Evolutionary conservation across 2,888 invertebrate species (phyloP), one percentile per base, ranked within the genome.

Genomic region (Tuberolachnus salignus): DNA sequence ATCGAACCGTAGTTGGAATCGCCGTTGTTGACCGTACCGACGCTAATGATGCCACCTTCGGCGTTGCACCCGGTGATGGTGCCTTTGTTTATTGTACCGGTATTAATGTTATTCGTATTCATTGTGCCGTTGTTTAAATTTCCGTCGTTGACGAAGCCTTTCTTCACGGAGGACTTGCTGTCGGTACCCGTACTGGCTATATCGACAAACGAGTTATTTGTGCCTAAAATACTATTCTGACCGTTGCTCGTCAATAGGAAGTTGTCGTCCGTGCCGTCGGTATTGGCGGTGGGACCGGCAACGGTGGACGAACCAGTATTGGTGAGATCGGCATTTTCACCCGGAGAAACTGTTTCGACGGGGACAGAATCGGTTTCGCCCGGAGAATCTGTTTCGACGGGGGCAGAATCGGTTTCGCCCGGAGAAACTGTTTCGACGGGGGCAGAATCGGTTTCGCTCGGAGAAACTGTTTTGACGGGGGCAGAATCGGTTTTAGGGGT

Each of bases 21-120:
- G 1, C 53, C 73, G 63, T 53, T 63, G 53, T 73, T 53, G 19
- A 73, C 16, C 13, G 63, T 73, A 11, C 63, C 73, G 0, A 64
- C 13, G 51, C 3, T 53, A 9, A 73, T 26, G 51, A 64, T 53
- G n/a, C 73, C 63, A 6, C 8, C 13, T 1, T 53, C 3, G 0
- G 21, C 53, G 0, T 11, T 6, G 14, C 8, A 4, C 1, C 11
- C 0, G 34, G 2, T 16, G 14, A 61, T 51, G 0, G 0, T 6
- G 8, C 59, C 71, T 14, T 16, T 19, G 73, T 63, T 49, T 10
- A 34, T 16, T 10, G 16, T 16, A 9, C 61, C 73, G 11, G 3
- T 34, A 51, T 73, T 73, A 1, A 16, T 16, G 34, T 73, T 14
- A 34, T 10, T 10, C 34, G 4, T 3, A 3, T 10, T 19, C 51